Percentiles rank a stretch among this genome's conserved stretches.
phyloP scores from a whole-genome alignment of 2,888 invertebrate genomes.

The Agonopterix alstromeriana region DNA sequence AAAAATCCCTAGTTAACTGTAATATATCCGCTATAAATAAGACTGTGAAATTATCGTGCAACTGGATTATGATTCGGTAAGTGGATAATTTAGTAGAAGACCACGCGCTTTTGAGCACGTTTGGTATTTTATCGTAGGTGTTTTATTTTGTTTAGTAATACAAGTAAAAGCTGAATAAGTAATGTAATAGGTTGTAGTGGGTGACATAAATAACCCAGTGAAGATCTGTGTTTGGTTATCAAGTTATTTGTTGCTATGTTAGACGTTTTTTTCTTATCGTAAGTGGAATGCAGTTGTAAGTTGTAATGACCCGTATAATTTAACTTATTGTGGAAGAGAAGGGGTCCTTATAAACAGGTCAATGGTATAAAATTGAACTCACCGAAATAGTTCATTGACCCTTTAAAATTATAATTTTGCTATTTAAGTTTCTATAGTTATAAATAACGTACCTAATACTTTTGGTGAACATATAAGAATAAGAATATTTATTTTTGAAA shows the following conservation, averaged over 20 bases:
- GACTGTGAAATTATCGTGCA: constrained; percentile 8
- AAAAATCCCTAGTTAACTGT: constrained; percentile 15
- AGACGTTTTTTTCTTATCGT: too few species aligned
- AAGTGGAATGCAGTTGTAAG: not conserved
- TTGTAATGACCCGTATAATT: constrained; percentile 1
- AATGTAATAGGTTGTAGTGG: not conserved
- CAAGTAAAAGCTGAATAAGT: not conserved
- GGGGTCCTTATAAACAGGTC: constrained; percentile 1
- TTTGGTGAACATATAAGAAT: too few species aligned
- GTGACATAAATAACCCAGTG: not conserved
- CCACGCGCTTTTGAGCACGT: constrained; percentile 47
- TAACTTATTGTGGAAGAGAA: constrained; percentile 1
- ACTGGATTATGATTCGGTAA: constrained; percentile 36
- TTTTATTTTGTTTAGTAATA: constrained; percentile 5
- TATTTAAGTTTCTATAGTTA: too few species aligned
- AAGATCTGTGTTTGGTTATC: not conserved
- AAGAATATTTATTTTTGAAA: too few species aligned
- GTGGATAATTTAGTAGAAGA: constrained; percentile 19
- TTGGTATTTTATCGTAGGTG: constrained; percentile 20
- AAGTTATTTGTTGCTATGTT: not conserved
- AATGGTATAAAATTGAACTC: not conserved
- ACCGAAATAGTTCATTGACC: constrained; percentile 1
- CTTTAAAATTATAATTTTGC: not conserved
- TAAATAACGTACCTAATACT: too few species aligned
- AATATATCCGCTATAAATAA: not conserved